Evolutionary conservation across 2,113 vertebrate species (phyloP).

Genomic region (Trogon melanurus): DNA sequence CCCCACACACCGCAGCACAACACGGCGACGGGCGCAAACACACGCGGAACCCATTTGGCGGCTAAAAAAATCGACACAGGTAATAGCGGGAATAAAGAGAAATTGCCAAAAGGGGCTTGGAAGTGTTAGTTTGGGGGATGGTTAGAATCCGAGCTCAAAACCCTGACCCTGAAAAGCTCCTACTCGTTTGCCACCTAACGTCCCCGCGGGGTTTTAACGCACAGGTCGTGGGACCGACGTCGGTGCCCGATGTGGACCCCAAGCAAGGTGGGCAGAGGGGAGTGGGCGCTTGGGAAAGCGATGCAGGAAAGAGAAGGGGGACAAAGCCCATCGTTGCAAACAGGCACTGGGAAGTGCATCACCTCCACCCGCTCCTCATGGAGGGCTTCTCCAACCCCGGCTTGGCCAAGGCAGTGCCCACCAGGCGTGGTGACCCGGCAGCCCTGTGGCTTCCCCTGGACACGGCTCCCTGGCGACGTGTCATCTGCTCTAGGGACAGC

Average conservation of each 20-base stretch:
- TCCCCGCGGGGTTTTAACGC: neutral
- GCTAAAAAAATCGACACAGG: neutral
- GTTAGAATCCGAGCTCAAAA: neutral
- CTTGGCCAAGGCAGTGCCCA: neutral
- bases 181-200: neutral
- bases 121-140: neutral
- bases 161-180: neutral
- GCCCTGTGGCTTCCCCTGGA: neutral
- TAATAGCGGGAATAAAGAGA: neutral
- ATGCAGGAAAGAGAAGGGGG: neutral
- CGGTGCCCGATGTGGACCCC: neutral
- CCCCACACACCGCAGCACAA: neutral
- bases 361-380: neutral
- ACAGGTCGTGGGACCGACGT: fast-evolving
- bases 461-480: neutral
- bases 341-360: neutral
- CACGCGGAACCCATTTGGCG: neutral
- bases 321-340: neutral
- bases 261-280: neutral
- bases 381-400: neutral
- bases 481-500: neutral
- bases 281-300: neutral
- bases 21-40: neutral
- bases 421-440: neutral
- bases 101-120: neutral